Evolutionary conservation across 1,140 invertebrate species (phyloP), one percentile per base, ranked within the genome.

Genomic region (Delia radicum): DNA sequence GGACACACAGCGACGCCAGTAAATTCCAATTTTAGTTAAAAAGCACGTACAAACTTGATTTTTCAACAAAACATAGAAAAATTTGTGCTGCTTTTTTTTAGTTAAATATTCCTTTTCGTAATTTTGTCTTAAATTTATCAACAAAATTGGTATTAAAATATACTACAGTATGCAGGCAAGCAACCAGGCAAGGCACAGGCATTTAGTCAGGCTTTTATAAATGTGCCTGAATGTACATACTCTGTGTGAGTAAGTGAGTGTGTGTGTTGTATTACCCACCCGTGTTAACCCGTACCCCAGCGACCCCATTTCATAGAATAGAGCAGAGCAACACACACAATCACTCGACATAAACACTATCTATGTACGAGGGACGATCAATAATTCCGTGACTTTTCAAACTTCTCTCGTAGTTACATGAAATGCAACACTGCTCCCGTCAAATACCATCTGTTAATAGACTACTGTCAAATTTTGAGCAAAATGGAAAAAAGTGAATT

Each of bases 11-110:
- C 4, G 29, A 65, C n/a, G n/a, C n/a, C n/a, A 65, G n/a, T 65
- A 65, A 65, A 65, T 65, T 31, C 26, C 62, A 65, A 65, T 65
- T 65, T 65, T 28, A 29, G 26, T 27, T 65, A 65, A 65, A 65
- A 65, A 28, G 27, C 62, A 65, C 62, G 62, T 29, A 65, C 62
- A 65, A 65, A 65, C 62, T 65, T 65, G 10, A 65, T 65, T 65
- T 42, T 42, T 42, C 37, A 42, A 3, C 37, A 42, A 15, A 10
- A 42, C 3, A 5, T n/a, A 5, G 37, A 42, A 13, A 42, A 42
- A 15, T 15, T 42, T 42, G n/a, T 42, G 10, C 2, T 13, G 37
- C 12, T 42, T 1, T 15, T 3, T 42, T 10, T 42, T 10, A 10
- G 37, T 42, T 15, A 3, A 5, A 15, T 42, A 1, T 42, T 42